Base-by-base conservation (phyloP, 1,140 invertebrate species). In the Bombus picipes region DNA sequence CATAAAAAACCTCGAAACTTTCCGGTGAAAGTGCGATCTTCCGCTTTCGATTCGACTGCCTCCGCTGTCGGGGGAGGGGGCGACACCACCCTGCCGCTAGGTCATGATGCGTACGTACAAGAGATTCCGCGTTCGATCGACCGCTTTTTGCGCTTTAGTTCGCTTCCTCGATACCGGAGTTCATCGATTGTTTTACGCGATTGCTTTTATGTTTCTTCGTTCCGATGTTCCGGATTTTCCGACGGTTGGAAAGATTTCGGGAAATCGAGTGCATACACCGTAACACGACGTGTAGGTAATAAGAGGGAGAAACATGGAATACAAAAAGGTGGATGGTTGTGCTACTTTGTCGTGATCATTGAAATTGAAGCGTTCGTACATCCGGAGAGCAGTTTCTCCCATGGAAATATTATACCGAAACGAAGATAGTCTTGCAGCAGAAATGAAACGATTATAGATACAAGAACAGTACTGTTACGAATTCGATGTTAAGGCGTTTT, bases 1-100 rank as follows among this genome's bases (percentile, higher is more conserved):
- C 77, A 62, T 88, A 90, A 92, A 92, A 90, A 92, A 90, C 79
- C 86, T 83, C 71, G 72, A 86, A 92, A 91, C 88, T 92, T 92
- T 89, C 71, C 68, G 70, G 85, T 62, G 81, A 87, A 91, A 88
- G 90, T 87, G 81, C 84, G 78, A 91, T 90, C 76, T 82, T 65
- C 81, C 78, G 87, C 65, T 74, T 85, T 79, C 76, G 79, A 85
- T 90, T 90, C 83, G 78, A 90, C 80, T 80, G 41, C 68, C 76
- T 62, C 53, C 53, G 53, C 53, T 65, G 37, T 53, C 57, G 59
- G n/a, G n/a, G 71, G 13, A 10, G 8, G 75, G 57, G 34, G 34
- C 9, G 66, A 22, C 32, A 62, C 37, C 37, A 12, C 62, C 47
- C 59, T n/a, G 12, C 18, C 43, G n/a, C 34, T 28, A 34, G 62